Base-by-base conservation (phyloP, 2,888 invertebrate species). In the Pandemis cinnamomeana region DNA sequence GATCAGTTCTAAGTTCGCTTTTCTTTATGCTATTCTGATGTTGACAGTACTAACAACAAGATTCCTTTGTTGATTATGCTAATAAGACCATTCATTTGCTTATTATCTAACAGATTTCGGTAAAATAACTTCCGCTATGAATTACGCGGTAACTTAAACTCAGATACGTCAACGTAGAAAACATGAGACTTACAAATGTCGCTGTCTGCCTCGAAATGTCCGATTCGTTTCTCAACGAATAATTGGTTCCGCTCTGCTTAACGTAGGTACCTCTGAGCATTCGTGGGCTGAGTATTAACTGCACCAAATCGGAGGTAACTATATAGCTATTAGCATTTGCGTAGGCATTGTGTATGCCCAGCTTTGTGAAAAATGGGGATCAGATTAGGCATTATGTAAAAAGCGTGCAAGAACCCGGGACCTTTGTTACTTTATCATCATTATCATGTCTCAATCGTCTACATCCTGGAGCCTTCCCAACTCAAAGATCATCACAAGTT, bases 211-310 rank as follows among this genome's bases (percentile, higher is more conserved):
- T 61, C 70, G 44, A 58, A 69, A 74, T 74, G 67, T 46, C 58
- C 58, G 15, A 66, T 67, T 61, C 53, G 62, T 46, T 61, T 67
- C 55, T 61, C 20, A 27, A 67, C 61, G 70, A 66, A 67, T 74
- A 55, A 71, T 74, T 71, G 6, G 74, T 71, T 74, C 70, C 61
- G 71, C 74, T 74, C 61, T 71, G 70, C 60, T 67, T 71, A 66
- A 7, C n/a, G 46, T 44, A 7, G 11, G 46, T 44, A 66, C 7
- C 15, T 66, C 51, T 44, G 66, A 67, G 13, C 41, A 44, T 60
- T 58, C 58, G 7, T 41, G 48, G 67, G 67, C 20, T 7, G 61
- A 61, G 36, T 13, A 53, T 53, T 13, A 67, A n/a, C 13, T 41
- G 41, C 63, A 20, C 63, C 51, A 15, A 53, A 53, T 66, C n/a